Percentiles rank a stretch among this genome's conserved stretches.
Conservation (phyloP, 2,113 vertebrate genomes). For the Bubo bubo region DNA sequence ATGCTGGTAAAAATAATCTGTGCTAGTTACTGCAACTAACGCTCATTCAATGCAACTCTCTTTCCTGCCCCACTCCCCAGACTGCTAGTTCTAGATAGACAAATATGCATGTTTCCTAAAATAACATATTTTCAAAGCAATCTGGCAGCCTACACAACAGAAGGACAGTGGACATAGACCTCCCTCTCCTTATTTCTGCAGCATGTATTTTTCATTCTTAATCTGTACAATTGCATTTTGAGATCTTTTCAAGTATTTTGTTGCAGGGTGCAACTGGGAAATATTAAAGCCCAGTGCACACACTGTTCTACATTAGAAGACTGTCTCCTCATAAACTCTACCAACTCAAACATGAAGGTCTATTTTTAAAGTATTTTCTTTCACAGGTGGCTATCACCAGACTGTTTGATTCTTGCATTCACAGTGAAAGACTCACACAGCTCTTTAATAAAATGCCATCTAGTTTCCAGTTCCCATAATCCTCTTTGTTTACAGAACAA, state of each 20-base stretch:
- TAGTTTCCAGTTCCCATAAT: slow-evolving; percentile 72
- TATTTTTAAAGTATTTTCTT: slow-evolving; percentile 31
- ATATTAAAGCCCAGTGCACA: neutral
- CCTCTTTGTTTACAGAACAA: slow-evolving; percentile 76
- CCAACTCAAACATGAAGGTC: neutral
- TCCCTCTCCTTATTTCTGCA: neutral
- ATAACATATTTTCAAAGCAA: neutral
- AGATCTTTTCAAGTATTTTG: neutral
- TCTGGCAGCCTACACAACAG: neutral
- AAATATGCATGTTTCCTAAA: neutral
- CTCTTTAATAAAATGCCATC: slow-evolving; percentile 68
- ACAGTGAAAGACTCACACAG: slow-evolving; percentile 23
- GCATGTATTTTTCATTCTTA: neutral
- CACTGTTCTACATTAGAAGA: neutral
- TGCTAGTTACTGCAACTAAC: neutral
- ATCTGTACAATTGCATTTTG: neutral
- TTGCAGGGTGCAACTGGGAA: neutral
- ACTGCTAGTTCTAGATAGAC: neutral
- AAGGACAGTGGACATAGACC: neutral
- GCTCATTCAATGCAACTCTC: neutral
- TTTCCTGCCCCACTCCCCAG: neutral
- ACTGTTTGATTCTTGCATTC: slow-evolving; percentile 17
- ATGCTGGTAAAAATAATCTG: neutral
- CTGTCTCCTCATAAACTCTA: neutral
- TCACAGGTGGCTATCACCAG: slow-evolving; percentile 24